Conservation (phyloP, 2,888 invertebrate genomes). For the Diploptera punctata region DNA sequence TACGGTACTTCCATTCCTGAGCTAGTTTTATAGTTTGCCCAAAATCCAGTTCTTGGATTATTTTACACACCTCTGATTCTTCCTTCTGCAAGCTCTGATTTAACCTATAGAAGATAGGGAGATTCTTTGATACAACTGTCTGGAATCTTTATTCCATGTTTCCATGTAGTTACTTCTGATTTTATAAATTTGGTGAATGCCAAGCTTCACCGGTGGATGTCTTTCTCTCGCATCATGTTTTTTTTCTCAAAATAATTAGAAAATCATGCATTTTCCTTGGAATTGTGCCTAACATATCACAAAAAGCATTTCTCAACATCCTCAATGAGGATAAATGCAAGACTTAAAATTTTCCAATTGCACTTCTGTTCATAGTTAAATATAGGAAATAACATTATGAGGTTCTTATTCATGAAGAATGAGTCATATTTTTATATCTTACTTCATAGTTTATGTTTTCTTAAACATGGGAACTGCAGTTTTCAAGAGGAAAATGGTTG, state of each 20-base stretch:
- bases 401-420: too few relatives aligned
- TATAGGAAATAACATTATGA: too few relatives aligned
- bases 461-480: too few relatives aligned
- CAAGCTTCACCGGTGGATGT: background rate
- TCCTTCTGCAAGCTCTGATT: background rate
- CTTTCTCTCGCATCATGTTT: background rate
- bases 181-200: conserved; percentile 33
- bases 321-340: background rate
- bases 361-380: too few relatives aligned
- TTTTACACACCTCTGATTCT: background rate
- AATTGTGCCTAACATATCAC: background rate
- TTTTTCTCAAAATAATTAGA: background rate
- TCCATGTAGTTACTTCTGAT: conserved; percentile 10
- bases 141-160: background rate
- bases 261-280: background rate
- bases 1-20: background rate
- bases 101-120: background rate
- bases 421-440: too few relatives aligned
- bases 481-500: too few relatives aligned
- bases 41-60: background rate
- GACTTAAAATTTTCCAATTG: background rate
- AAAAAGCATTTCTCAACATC: background rate
- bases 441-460: too few relatives aligned
- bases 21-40: background rate
- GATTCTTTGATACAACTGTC: background rate